These are phyloP conservation scores for Eospalax fontanierii DNA, from an alignment of 2,797 vertebrate genomes.

Conservation along the genomic window DNA sequence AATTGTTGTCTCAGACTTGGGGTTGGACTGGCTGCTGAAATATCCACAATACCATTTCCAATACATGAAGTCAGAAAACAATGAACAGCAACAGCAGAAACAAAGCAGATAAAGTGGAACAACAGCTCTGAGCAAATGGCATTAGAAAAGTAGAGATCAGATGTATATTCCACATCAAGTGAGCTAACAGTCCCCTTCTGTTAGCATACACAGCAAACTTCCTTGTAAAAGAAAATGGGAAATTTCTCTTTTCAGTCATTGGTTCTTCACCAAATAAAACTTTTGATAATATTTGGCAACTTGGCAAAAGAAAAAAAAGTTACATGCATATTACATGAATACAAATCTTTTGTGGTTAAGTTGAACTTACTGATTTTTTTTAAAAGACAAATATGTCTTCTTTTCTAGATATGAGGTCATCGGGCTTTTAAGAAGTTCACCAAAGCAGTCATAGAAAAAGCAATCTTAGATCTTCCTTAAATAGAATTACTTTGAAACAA, in stretches of 20 bases:
- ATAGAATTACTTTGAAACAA: constrained; percentile 53
- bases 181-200: not conserved
- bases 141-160: not conserved
- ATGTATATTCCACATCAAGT: not conserved
- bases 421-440: constrained; percentile 50
- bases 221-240: not conserved
- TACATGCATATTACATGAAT: not conserved
- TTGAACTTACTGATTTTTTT: not conserved
- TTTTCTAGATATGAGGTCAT: constrained; percentile 18
- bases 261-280: constrained; percentile 9
- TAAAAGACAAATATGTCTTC: not conserved
- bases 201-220: not conserved
- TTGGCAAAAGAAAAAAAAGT: not conserved
- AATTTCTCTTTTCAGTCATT: not conserved
- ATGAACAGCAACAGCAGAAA: not conserved
- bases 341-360: not conserved
- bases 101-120: not conserved
- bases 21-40: not conserved
- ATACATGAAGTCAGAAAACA: not conserved
- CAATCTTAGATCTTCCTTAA: not conserved
- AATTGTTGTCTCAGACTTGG: not conserved
- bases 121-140: not conserved
- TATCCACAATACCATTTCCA: not conserved
- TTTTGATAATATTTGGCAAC: not conserved
- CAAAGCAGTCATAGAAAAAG: constrained; percentile 9